Percentiles rank a stretch among this genome's conserved stretches.
phyloP scores from a whole-genome alignment of 1,140 invertebrate genomes.

The Drosophila equinoxialis region DNA sequence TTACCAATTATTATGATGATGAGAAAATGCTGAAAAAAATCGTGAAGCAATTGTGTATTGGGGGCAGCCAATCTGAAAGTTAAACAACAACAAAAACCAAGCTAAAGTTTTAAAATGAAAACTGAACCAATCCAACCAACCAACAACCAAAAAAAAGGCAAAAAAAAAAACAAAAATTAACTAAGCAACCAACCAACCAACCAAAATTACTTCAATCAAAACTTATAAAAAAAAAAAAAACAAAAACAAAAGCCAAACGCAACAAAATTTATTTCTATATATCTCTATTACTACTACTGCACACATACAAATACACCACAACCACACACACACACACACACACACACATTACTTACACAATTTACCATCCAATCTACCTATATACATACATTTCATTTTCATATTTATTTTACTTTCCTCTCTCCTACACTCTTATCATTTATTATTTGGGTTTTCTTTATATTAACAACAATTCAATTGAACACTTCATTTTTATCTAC shows the following conservation, averaged over 20 bases:
- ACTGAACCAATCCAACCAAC: conserved; percentile 42
- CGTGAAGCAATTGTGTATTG: conserved; percentile 83
- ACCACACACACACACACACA: conserved; percentile 7
- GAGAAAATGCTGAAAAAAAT: conserved; percentile 82
- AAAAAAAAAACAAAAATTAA: conserved; percentile 39
- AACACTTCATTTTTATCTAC: neutral
- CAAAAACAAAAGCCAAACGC: neutral
- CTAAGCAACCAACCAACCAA: conserved; percentile 48
- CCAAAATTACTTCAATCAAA: conserved; percentile 26
- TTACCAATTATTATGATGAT: conserved; percentile 67
- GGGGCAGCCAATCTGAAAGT: conserved; percentile 81
- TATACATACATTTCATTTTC: neutral
- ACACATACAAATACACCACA: neutral
- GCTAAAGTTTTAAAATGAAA: conserved; percentile 40
- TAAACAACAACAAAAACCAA: conserved; percentile 10
- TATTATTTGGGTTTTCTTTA: neutral
- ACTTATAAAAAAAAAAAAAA: neutral
- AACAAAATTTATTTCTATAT: conserved; percentile 13
- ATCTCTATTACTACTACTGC: neutral
- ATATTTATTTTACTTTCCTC: neutral
- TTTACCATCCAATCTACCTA: neutral
- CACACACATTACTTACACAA: neutral
- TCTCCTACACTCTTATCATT: neutral
- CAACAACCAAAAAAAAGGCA: conserved; percentile 33
- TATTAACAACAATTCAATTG: neutral